phyloP scores from a whole-genome alignment of 2,797 vertebrate species.

The Paramormyrops hopkinsi region DNA sequence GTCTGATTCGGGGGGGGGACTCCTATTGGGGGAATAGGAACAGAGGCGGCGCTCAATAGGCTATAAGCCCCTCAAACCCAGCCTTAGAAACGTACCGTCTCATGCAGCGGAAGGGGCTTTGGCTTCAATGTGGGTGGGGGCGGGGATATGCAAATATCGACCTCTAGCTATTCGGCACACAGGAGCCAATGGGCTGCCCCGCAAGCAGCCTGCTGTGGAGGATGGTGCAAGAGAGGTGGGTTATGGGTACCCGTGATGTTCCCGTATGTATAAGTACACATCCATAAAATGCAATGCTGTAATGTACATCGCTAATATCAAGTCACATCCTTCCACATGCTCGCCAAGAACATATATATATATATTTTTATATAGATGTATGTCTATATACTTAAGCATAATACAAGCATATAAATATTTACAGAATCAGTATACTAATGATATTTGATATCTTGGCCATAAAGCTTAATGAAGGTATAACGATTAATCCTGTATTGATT shows the following conservation, averaged over 20 bases:
- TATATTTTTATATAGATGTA: conserved; percentile 1
- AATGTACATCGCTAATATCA: neutral
- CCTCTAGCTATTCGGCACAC: neutral
- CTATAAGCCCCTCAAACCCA: neutral
- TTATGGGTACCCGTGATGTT: neutral
- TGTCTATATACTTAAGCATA: neutral
- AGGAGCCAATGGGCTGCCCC: neutral
- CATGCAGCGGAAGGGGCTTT: neutral
- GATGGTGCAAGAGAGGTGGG: neutral
- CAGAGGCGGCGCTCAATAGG: neutral
- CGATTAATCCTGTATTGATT: conserved; percentile 22
- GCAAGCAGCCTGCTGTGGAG: neutral
- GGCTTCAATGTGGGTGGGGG: neutral
- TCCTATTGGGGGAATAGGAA: neutral
- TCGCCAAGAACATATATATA: conserved; percentile 13
- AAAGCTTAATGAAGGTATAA: conserved; percentile 18
- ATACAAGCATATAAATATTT: conserved; percentile 10
- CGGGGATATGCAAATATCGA: neutral
- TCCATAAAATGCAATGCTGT: neutral
- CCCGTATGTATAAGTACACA: neutral
- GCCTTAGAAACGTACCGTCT: neutral
- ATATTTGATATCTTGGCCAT: conserved; percentile 24
- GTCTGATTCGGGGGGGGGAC: neutral
- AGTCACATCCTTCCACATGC: conserved; percentile 16
- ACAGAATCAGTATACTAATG: conserved; percentile 19